These are phyloP conservation scores for Sycophaga agraensis DNA, from an alignment of 1,140 invertebrate genomes.

Conservation along the genomic window DNA sequence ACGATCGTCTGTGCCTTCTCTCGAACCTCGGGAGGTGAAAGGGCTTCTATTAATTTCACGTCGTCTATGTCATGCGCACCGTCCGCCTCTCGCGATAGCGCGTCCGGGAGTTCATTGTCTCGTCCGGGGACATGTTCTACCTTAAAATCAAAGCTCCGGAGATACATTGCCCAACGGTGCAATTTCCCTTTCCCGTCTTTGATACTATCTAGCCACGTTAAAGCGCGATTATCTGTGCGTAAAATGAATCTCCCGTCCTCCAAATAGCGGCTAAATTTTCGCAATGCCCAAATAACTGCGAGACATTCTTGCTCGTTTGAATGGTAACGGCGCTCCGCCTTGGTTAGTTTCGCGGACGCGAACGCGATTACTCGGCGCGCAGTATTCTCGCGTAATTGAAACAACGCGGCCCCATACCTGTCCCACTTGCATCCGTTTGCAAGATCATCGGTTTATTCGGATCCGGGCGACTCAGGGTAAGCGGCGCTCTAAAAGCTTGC, in stretches of 20 bases:
- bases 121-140: too few relatives aligned
- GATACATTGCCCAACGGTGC: constrained; percentile 38
- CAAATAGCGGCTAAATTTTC: constrained; percentile 24
- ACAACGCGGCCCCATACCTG: constrained; percentile 31
- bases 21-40: too few relatives aligned
- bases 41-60: neutral
- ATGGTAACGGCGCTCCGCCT: constrained; percentile 27
- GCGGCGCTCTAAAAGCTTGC: neutral
- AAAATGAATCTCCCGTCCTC: neutral
- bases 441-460: neutral
- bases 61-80: neutral
- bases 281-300: constrained; percentile 38
- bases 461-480: neutral
- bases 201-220: constrained; percentile 31
- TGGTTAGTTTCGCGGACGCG: constrained; percentile 24
- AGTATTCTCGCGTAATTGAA: neutral
- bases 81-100: neutral
- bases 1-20: neutral
- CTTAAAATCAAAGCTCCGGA: too few relatives aligned
- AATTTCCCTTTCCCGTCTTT: constrained; percentile 33
- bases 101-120: constrained; percentile 38
- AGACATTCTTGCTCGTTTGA: constrained; percentile 32
- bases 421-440: constrained; percentile 30
- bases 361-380: constrained; percentile 21
- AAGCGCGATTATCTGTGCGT: too few relatives aligned